phyloP scores from a whole-genome alignment of 2,797 vertebrate genomes.

The Lepilemur septentrionalis region DNA sequence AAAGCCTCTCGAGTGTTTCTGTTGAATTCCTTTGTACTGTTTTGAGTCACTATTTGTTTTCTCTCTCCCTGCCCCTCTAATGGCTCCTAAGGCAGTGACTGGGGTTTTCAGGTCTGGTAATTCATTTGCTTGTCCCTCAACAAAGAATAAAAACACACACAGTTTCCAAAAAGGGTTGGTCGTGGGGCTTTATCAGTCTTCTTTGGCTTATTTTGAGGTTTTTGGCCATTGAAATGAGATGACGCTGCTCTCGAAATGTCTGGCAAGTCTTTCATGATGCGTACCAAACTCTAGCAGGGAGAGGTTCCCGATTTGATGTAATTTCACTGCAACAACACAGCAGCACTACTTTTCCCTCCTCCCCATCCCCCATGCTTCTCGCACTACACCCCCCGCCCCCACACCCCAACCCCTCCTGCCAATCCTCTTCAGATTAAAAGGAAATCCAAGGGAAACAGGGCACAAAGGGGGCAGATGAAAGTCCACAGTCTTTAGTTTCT shows the following conservation, averaged over 20 bases:
- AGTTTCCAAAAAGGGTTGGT: slow-evolving; percentile 38
- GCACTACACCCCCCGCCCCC: not conserved
- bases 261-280: slow-evolving; percentile 76
- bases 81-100: not conserved
- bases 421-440: slow-evolving; percentile 82
- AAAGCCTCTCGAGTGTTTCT: not conserved
- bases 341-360: not conserved
- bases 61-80: not conserved
- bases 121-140: slow-evolving; percentile 30
- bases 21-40: slow-evolving; percentile 1
- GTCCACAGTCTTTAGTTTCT: slow-evolving; percentile 82
- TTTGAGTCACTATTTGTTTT: not conserved
- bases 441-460: slow-evolving; percentile 82
- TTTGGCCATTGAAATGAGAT: slow-evolving; percentile 71
- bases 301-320: slow-evolving; percentile 72
- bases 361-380: slow-evolving; percentile 32
- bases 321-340: slow-evolving; percentile 63
- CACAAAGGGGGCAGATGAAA: slow-evolving; percentile 79
- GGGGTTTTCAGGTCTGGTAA: slow-evolving; percentile 33
- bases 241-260: slow-evolving; percentile 71
- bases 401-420: slow-evolving; percentile 72
- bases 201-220: slow-evolving; percentile 63
- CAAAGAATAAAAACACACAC: slow-evolving; percentile 43
- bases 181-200: not conserved
- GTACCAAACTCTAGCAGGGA: slow-evolving; percentile 79